phyloP scores from a whole-genome alignment of 1,140 invertebrate genomes.

The Bombus turneri region DNA sequence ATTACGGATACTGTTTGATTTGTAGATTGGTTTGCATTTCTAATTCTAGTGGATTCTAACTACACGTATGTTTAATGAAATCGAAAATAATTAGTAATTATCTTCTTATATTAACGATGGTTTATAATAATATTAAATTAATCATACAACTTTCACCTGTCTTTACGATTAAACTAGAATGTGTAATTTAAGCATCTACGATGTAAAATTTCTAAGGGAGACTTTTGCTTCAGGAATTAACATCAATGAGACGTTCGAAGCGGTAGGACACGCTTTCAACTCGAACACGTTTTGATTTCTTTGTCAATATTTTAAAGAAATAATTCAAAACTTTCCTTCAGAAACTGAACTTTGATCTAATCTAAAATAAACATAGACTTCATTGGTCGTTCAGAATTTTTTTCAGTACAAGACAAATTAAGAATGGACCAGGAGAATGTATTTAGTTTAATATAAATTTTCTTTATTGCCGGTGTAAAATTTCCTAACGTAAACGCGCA shows the following conservation, averaged over 20 bases:
- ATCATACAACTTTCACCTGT: not conserved
- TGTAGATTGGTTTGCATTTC: not conserved
- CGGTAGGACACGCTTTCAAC: accelerated
- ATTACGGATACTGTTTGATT: not conserved
- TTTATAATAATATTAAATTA: not conserved
- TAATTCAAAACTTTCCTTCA: too few species aligned
- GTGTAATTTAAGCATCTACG: not conserved
- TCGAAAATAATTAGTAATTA: not conserved
- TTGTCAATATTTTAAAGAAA: too few species aligned
- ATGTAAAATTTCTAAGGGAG: too few species aligned
- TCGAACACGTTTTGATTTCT: too few species aligned
- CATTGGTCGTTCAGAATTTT: not conserved
- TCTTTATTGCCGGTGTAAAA: too few species aligned
- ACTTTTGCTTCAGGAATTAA: too few species aligned
- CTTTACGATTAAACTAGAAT: not conserved
- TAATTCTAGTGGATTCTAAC: not conserved
- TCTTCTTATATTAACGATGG: not conserved
- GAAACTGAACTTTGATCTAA: too few species aligned
- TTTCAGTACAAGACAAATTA: not conserved
- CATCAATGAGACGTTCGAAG: too few species aligned
- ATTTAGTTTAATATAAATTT: not conserved
- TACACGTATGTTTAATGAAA: not conserved
- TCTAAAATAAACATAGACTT: not conserved
- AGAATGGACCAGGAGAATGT: not conserved
- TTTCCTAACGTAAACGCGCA: too few species aligned